Base-by-base conservation (phyloP, 2,113 vertebrate genomes). In the Hippopotamus amphibius region DNA sequence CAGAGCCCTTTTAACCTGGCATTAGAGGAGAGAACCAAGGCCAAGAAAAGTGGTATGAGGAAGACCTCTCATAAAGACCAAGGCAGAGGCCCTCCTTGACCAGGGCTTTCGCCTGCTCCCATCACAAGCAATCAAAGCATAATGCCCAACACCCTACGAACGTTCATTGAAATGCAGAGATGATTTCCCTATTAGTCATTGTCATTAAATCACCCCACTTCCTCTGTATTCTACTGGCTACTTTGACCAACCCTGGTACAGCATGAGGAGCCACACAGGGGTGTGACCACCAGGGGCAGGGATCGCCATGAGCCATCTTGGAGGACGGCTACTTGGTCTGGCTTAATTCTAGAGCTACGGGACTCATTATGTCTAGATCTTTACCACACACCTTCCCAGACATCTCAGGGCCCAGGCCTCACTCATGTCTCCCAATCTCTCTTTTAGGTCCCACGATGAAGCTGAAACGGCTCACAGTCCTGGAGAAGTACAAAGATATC, bases 371-470 rank as follows among this genome's bases (percentile, higher is more conserved):
- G 15, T 28, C 59, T n/a, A 30, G 8, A 15, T 66, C 76, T 71
- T 30, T 26, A 11, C 15, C n/a, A 17, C 15, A 4, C 0, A 6
- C 33, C n/a, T n/a, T 55, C 65, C 43, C 74, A 22, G 46, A 4
- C 5, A 26, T 37, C 85, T 79, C 10, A 1, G 50, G 69, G 53
- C 82, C 90, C 41, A 30, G 81, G 68, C 95, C 50, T 88, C 28
- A 72, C 53, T 59, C 12, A 0, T 28, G 72, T 55, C 28, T 92
- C 86, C 50, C 43, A 1, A 7, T 19, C 65, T 68, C 96, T 86
- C 80, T 98, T 98, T 66, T 95, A 99, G 99, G 99, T 97, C 99
- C 99, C 0, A 99, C 99, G 9, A 99, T 99, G 99, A 99, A 99
- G 97, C 96, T 99, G 93, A 99, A 98, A 77, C 98, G 99, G 43